Percentiles rank a stretch among this genome's conserved stretches.
Evolutionary conservation across 2,113 vertebrate genomes (phyloP).

Genomic region (Heteronetta atricapilla): DNA sequence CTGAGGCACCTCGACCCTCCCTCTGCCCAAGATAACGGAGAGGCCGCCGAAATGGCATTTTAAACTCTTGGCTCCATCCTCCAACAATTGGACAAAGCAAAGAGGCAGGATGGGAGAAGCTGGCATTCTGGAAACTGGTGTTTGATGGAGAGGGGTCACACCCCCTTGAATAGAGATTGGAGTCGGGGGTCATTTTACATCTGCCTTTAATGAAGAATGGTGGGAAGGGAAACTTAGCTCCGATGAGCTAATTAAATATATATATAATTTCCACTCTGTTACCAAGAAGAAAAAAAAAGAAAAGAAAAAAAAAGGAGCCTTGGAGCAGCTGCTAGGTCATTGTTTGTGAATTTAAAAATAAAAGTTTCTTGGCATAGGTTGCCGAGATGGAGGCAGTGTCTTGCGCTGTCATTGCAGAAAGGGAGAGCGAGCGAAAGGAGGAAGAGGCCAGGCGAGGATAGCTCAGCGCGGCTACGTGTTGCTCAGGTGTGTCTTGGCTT

Average conservation of each 20-base stretch:
- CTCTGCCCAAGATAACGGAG: constrained; percentile 60
- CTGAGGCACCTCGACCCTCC: constrained; percentile 30
- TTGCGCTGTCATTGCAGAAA: constrained; percentile 1
- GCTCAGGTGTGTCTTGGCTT: constrained; percentile 59
- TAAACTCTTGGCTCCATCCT: constrained; percentile 54
- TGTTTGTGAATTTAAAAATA: constrained; percentile 80
- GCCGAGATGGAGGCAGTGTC: constrained; percentile 38
- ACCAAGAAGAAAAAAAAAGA: constrained; percentile 22
- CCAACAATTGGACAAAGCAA: constrained; percentile 66
- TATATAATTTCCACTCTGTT: constrained; percentile 69
- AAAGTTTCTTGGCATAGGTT: constrained; percentile 71
- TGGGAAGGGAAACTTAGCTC: constrained; percentile 67
- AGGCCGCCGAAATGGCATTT: constrained; percentile 48
- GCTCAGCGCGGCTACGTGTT: constrained; percentile 24
- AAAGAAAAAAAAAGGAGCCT: constrained; percentile 41
- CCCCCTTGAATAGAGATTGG: constrained; percentile 53
- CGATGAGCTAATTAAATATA: constrained; percentile 74
- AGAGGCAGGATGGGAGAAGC: constrained; percentile 63
- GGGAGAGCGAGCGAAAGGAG: background rate
- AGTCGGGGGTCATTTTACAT: constrained; percentile 66
- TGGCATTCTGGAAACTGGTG: constrained; percentile 52
- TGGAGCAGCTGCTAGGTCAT: constrained; percentile 69
- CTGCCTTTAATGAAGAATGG: constrained; percentile 58
- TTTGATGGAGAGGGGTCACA: constrained; percentile 42
- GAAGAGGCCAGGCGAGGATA: constrained; percentile 16